Percentiles rank a stretch among this genome's conserved stretches.
phyloP scores from a whole-genome alignment of 2,797 vertebrate genomes.

The Petrocephalus schoutedeni region DNA sequence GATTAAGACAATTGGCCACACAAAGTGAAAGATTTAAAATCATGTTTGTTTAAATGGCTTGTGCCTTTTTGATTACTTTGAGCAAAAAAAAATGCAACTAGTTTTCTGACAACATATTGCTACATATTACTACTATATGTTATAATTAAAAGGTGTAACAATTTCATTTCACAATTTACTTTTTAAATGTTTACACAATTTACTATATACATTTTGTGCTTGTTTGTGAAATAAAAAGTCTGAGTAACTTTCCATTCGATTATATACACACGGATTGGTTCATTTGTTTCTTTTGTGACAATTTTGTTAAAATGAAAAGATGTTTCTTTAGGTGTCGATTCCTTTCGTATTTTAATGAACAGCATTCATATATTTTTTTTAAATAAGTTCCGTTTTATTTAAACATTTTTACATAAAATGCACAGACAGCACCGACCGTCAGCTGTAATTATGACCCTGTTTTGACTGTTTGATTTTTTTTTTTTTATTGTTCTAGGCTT shows the following conservation, averaged over 20 bases:
- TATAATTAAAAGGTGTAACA: not conserved
- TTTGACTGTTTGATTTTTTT: not conserved
- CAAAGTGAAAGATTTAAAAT: constrained; percentile 17
- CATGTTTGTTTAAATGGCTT: constrained; percentile 15
- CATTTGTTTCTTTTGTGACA: not conserved
- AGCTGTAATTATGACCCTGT: not conserved
- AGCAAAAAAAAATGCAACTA: not conserved
- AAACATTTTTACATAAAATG: not conserved
- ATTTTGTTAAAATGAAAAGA: not conserved
- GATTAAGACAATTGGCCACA: constrained; percentile 18
- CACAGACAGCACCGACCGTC: not conserved
- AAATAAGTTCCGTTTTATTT: not conserved
- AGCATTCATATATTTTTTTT: not conserved
- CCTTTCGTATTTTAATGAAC: not conserved
- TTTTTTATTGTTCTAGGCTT: not conserved
- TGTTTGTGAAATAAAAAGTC: not conserved
- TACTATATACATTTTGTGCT: not conserved
- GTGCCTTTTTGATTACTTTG: not conserved
- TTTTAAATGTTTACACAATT: not conserved
- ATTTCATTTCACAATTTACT: not conserved
- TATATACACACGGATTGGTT: not conserved
- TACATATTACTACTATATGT: not conserved
- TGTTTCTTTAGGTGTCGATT: not conserved
- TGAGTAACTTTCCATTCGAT: not conserved
- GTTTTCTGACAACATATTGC: not conserved